These are phyloP conservation scores for Frieseomelitta varia DNA, from an alignment of 1,140 invertebrate genomes.

Conservation along the genomic window DNA sequence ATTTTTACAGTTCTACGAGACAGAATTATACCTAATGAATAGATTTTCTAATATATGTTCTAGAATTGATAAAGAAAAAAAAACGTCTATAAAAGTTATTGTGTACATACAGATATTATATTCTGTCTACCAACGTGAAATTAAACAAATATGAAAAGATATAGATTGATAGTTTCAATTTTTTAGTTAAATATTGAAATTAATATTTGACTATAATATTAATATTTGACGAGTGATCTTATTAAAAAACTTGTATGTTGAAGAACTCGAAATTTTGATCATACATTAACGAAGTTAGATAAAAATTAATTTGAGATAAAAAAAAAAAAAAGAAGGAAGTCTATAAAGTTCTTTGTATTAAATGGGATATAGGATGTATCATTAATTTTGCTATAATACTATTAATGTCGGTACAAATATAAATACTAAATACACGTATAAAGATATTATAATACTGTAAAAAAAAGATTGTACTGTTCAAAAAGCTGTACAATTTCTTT, in stretches of 20 bases:
- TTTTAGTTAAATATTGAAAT: not conserved
- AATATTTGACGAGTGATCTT: not conserved
- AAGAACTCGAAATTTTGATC: not conserved
- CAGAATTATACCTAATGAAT: too few relatives aligned
- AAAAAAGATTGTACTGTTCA: too few relatives aligned
- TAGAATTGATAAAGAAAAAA: too few relatives aligned
- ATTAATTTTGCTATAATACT: not conserved
- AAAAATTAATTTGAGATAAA: not conserved
- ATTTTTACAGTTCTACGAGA: too few relatives aligned
- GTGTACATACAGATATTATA: too few relatives aligned
- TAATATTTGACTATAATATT: not conserved
- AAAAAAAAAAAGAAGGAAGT: not conserved
- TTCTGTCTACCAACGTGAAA: too few relatives aligned
- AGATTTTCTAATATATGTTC: too few relatives aligned
- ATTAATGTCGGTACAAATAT: not conserved
- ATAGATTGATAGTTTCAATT: not conserved
- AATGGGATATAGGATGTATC: not conserved
- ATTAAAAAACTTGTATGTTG: not conserved
- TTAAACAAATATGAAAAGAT: not conserved
- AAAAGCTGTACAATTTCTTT: too few relatives aligned
- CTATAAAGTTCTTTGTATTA: not conserved
- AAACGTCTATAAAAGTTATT: not conserved
- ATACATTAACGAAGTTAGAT: not conserved
- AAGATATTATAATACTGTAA: not conserved
- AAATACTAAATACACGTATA: not conserved